Evolutionary conservation across 2,113 vertebrate genomes (phyloP), one percentile per base, ranked within the genome.

Genomic region (Rhinoderma darwinii): DNA sequence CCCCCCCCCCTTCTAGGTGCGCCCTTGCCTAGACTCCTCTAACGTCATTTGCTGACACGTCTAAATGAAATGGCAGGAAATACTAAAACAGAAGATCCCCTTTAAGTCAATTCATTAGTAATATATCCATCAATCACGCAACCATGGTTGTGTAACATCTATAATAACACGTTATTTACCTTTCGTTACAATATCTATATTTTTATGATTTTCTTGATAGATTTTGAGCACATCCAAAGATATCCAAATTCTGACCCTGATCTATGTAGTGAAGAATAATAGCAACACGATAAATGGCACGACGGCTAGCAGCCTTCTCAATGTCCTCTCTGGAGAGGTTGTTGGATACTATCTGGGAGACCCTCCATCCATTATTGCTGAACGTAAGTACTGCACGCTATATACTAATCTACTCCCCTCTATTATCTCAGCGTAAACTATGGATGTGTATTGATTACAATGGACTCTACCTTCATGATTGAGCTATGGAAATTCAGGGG

Each of bases 331-430:
- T 0, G 97, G 97, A n/a, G 97, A 99, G 91, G 93, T 99, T 90
- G 97, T 99, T 89, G 98, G 98, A 84, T 99, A 99, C 95, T 99
- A 98, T 94, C 96, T 99, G 88, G 97, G 97, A 92, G 98, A 97
- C 91, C 98, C 98, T 0, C 97, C 98, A 2, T 96, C 98, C 89
- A 94, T 97, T 90, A 96, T 97, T 32, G 97, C 98, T 11, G 98
- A 99, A 92, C 97, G 98, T 99, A 95, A 97, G 97, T 96, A 91
- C 17, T 73, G 2, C 30, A 47, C 5, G 12, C 22, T 4, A 37
- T 70, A 17, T 10, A 25, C 7, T 27, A 0, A 11, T 47, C 44
- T n/a, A n/a, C n/a, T n/a, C n/a, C n/a, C n/a, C n/a, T n/a, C n/a
- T n/a, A n/a, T n/a, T n/a, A n/a, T n/a, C 44, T 47, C 44, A 47